Evolutionary conservation across 2,888 invertebrate genomes (phyloP), one percentile per base, ranked within the genome.

Genomic region (Drosophila birchii): DNA sequence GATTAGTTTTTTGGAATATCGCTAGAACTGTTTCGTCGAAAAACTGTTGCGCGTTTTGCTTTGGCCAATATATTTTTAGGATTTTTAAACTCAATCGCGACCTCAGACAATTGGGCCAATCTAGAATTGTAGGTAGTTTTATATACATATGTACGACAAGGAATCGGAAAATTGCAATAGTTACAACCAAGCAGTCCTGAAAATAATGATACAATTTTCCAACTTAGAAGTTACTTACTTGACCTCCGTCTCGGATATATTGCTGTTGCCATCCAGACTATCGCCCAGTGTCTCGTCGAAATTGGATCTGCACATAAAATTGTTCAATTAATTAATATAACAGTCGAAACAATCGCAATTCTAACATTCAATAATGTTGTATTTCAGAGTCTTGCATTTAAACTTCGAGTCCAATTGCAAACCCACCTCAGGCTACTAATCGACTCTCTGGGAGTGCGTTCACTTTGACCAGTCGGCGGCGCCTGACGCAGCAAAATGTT

Each of bases 401-500:
- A 7, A 43, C 12, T 41, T 43, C 43, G 12, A 43, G 12, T 7
- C 14, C n/a, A 14, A 34, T 14, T 34, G 20, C 32, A 20, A 38
- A 11, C 74, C 34, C 70, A 90, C 90, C 90, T 78, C 39, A 84
- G 60, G 20, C 80, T 88, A 47, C 80, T 90, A 0, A 88, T 79
- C 0, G 90, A 89, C 56, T 78, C 82, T 12, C 79, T 77, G 5
- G 84, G 82, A 6, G 84, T 79, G 49, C 79, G 76, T 23, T 71
- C 60, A 23, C 72, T 58, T 5, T 80, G 56, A 0, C 61, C 70
- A 44, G 53, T 44, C 41, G 59, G 44, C 38, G 64, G 63, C 6
- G 81, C 78, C 75, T 94, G 94, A 29, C 94, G 88, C 0, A 94
- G 69, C 0, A 95, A 90, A 47, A 95, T 95, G 89, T 95, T 95